Percentiles rank a stretch among this genome's conserved stretches.
Evolutionary conservation across 2,797 vertebrate species (phyloP).

Genomic region (Gambusia yucatana): DNA sequence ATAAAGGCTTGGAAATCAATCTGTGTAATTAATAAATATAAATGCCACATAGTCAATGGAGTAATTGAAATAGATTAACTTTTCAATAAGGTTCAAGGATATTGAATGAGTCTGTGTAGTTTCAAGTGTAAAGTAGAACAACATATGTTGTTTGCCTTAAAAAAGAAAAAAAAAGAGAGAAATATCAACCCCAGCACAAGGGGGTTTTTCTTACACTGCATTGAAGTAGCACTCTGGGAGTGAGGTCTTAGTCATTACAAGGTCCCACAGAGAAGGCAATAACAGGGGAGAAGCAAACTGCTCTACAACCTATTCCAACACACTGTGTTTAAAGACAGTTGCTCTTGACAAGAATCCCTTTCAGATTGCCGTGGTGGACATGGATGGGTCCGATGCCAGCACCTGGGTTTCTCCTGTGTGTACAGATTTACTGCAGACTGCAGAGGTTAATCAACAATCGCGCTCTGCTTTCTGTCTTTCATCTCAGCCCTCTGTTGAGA

Average conservation of each 20-base stretch:
- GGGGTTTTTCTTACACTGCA: background rate
- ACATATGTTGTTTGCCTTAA: background rate
- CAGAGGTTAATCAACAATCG: slow-evolving; percentile 75
- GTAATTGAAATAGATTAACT: background rate
- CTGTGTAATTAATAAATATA: background rate
- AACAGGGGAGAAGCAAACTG: slow-evolving; percentile 56
- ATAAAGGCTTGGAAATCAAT: background rate
- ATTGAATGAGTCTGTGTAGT: background rate
- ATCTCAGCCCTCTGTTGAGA: slow-evolving; percentile 61
- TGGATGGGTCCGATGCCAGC: slow-evolving; percentile 44
- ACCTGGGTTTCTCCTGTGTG: slow-evolving; percentile 57
- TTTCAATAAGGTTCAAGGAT: background rate
- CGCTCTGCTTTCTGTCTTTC: slow-evolving; percentile 63
- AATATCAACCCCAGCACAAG: background rate
- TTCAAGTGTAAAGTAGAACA: background rate
- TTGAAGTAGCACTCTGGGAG: background rate
- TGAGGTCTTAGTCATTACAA: slow-evolving; percentile 36
- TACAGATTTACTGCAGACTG: slow-evolving; percentile 65
- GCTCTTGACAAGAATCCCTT: slow-evolving; percentile 66
- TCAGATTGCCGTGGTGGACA: slow-evolving; percentile 58
- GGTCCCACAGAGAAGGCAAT: slow-evolving; percentile 44
- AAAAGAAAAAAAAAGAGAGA: background rate
- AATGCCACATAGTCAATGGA: background rate
- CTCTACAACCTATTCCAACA: slow-evolving; percentile 48
- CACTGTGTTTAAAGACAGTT: slow-evolving; percentile 57